Conservation (phyloP, 2,113 vertebrate genomes). For the Neopipo cinnamomea region DNA sequence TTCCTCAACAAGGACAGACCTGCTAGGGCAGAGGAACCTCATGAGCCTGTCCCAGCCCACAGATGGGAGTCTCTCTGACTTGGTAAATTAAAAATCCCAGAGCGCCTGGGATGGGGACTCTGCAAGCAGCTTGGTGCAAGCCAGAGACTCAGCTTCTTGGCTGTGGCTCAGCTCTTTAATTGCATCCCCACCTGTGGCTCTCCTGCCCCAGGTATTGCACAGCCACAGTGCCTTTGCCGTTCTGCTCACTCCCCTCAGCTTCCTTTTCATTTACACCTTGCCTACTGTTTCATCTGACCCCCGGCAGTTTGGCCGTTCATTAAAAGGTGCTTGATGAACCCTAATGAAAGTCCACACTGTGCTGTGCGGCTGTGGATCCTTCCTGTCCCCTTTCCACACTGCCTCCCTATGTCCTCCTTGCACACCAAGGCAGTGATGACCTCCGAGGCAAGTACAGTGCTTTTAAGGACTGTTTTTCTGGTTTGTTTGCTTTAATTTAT, state of each 20-base stretch:
- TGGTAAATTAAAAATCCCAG: not conserved
- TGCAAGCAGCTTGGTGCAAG: not conserved
- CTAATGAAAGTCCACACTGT: not conserved
- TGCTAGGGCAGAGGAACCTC: not conserved
- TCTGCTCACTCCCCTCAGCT: not conserved
- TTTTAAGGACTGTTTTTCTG: not conserved
- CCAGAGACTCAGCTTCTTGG: not conserved
- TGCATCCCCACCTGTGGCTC: not conserved
- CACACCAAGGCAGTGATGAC: not conserved
- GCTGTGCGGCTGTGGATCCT: fast-evolving
- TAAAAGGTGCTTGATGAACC: not conserved
- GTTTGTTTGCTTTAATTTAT: not conserved
- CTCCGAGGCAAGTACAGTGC: not conserved
- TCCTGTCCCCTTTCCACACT: not conserved
- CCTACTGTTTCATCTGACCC: not conserved
- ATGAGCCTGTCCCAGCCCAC: not conserved
- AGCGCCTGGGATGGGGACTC: not conserved
- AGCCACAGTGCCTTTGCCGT: not conserved
- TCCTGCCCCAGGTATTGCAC: not conserved
- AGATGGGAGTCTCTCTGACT: not conserved
- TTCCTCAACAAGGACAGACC: not conserved
- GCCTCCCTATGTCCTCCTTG: fast-evolving
- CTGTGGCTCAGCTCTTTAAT: not conserved
- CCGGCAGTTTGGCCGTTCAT: not conserved
- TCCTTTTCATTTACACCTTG: not conserved